A percentile compares a stretch with the other conserved stretches of the same genome.
Evolutionary conservation across 23 tunicate species (phyloP).

Genomic region (Phallusia fumigata): DNA sequence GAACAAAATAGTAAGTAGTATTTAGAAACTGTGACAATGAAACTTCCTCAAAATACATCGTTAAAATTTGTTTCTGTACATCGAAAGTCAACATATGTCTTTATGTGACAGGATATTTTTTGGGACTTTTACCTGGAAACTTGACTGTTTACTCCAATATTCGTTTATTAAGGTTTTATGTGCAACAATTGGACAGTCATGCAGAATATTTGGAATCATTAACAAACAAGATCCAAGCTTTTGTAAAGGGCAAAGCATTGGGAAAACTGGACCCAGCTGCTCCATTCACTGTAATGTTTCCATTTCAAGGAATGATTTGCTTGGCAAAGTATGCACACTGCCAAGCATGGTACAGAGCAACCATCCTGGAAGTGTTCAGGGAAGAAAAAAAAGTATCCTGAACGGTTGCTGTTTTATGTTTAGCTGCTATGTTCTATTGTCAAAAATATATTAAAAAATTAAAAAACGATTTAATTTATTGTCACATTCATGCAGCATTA

Average conservation of each 20-base stretch:
- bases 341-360: constrained; percentile 60
- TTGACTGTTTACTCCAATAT: too few species aligned
- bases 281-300: constrained; percentile 27
- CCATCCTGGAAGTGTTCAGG: constrained; percentile 27
- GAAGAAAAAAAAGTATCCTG: constrained; percentile 24
- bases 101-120: too few species aligned
- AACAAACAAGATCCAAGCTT: constrained; percentile 49
- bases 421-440: too few species aligned
- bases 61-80: too few species aligned
- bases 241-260: constrained; percentile 7
- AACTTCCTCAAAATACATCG: too few species aligned
- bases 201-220: constrained; percentile 39
- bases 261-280: constrained; percentile 30
- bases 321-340: constrained; percentile 45
- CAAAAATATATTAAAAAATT: too few species aligned
- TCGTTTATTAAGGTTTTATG: constrained; percentile 44
- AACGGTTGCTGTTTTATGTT: too few species aligned
- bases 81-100: too few species aligned
- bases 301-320: constrained; percentile 28
- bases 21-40: too few species aligned
- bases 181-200: constrained; percentile 56
- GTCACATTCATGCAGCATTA: too few species aligned
- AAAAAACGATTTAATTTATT: background rate
- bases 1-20: too few species aligned
- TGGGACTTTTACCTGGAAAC: too few species aligned